phyloP scores from a whole-genome alignment of 2,113 vertebrate genomes.

The Lepidothrix coronata region DNA sequence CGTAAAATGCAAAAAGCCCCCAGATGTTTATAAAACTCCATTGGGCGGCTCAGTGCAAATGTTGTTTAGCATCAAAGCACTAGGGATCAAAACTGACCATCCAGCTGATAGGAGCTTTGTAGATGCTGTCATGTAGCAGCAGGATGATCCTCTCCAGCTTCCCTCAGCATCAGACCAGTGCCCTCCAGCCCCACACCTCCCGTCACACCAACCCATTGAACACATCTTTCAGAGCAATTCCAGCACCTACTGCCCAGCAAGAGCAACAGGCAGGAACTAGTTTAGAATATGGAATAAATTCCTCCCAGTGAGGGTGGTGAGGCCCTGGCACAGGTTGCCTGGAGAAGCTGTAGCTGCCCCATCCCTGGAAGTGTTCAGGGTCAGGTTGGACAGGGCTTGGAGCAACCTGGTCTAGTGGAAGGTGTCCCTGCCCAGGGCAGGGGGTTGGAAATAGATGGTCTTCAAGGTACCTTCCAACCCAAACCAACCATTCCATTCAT shows the following conservation, averaged over 20 bases:
- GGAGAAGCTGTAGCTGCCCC: neutral
- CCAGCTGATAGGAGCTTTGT: neutral
- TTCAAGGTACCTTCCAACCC: neutral
- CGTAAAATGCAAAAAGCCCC: neutral
- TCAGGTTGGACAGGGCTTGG: rapidly evolving
- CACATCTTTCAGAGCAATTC: neutral
- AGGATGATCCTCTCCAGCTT: neutral
- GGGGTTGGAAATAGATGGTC: neutral
- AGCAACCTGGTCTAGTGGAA: rapidly evolving
- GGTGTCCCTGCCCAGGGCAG: neutral
- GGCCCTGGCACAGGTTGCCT: neutral
- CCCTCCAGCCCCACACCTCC: neutral
- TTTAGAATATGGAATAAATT: neutral
- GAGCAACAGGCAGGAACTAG: neutral
- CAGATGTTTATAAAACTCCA: neutral
- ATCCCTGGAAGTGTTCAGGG: neutral
- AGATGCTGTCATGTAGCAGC: neutral
- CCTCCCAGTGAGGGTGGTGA: rapidly evolving
- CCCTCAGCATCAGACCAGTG: rapidly evolving
- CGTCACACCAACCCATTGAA: neutral
- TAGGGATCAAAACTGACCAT: neutral
- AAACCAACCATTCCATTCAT: neutral
- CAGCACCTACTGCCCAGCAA: neutral
- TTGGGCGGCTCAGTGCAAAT: neutral
- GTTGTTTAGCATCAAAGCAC: neutral